Evolutionary conservation across 2,888 invertebrate genomes (phyloP), one percentile per base, ranked within the genome.

Genomic region (Athalia circularis): DNA sequence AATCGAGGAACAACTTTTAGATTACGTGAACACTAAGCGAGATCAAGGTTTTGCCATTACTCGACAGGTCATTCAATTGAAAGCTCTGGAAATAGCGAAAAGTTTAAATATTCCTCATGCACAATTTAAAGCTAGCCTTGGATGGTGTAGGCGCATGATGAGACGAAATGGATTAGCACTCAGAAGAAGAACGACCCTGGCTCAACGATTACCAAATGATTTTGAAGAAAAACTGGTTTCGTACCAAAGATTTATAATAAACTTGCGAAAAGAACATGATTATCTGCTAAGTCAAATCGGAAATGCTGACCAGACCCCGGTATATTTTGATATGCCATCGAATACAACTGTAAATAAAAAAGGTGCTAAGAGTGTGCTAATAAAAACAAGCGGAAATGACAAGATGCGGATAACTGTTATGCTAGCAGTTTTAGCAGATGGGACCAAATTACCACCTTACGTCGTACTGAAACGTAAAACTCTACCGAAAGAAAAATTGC

Each of bases 311-410:
- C 29, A 29, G 29, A 29, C 29, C 2, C 29, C 29, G 8, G n/a
- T 54, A 8, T 3, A n/a, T 11, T 54, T 54, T n/a, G 54, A 81
- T 50, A 81, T 80, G 79, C 76, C 78, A 15, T 64, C 9, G 5
- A 79, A 78, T 29, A 45, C 47, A n/a, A 79, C 79, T 8, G 79
- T 79, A 43, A 29, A 79, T 47, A 52, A 70, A 6, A 80, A 65
- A 65, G 78, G 79, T 45, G 45, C 29, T 5, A 80, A 80, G 59
- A 50, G 15, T 1, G 29, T 29, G 29, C 8, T 54, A 1, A 54
- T 54, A 8, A 3, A 54, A 54, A 79, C 67, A 0, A 59, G 75
- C 1, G 76, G 59, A 3, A 50, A 52, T 62, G 72, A 78, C 11
- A 77, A 70, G 54, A 9, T 54, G n/a, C 50, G 59, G 6, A 64